phyloP scores from a whole-genome alignment of 2,888 invertebrate species.

The Malacosoma neustria region DNA sequence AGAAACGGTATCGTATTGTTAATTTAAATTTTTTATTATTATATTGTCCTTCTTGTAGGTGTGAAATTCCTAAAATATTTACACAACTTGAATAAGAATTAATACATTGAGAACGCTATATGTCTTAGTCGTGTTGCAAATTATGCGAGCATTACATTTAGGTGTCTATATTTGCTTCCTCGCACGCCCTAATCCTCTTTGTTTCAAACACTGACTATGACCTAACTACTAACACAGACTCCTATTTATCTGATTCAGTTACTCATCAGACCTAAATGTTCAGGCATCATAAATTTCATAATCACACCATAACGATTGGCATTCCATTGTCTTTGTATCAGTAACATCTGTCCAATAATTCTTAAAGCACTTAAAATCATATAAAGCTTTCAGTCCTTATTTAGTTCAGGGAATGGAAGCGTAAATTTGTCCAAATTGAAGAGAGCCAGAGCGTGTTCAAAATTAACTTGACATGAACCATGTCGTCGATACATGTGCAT shows the following conservation, averaged over 20 bases:
- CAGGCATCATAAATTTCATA: conserved; percentile 47
- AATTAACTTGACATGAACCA: conserved; percentile 34
- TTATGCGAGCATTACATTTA: conserved; percentile 26
- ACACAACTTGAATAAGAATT: conserved; percentile 42
- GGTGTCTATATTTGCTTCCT: conserved; percentile 53
- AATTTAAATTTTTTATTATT: background rate
- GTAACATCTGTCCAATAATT: conserved; percentile 22
- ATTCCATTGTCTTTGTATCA: conserved; percentile 48
- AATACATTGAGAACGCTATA: conserved; percentile 41
- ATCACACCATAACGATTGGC: conserved; percentile 39
- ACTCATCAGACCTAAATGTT: conserved; percentile 64
- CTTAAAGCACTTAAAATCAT: conserved; percentile 18
- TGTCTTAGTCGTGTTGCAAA: conserved; percentile 43
- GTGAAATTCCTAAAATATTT: conserved; percentile 16
- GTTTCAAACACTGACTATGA: conserved; percentile 42
- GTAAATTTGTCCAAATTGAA: conserved; percentile 30
- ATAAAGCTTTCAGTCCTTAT: conserved; percentile 25
- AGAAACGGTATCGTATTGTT: background rate
- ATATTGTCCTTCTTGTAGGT: background rate
- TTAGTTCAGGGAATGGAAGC: conserved; percentile 18
- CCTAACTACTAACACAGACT: conserved; percentile 62
- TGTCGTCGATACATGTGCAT: conserved; percentile 20
- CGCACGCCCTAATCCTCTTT: conserved; percentile 55
- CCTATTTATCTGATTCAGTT: conserved; percentile 62
- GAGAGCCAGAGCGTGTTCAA: conserved; percentile 28